Evolutionary conservation across 2,888 invertebrate species (phyloP).

Genomic region (Caenorhabditis sp.): DNA sequence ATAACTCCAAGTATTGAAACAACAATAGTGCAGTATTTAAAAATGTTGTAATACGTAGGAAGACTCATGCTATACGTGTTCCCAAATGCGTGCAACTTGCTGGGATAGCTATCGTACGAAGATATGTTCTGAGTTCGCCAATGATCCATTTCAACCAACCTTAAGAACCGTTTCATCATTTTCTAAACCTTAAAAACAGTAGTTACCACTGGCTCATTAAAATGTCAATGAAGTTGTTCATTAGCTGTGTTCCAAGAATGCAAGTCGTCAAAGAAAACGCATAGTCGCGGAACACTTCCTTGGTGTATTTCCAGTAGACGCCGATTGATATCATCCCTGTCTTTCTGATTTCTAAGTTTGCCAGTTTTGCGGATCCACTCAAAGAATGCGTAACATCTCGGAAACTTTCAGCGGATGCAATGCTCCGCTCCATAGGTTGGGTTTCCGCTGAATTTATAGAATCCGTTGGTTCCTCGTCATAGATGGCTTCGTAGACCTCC

Average conservation of each 20-base stretch:
- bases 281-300: conserved; percentile 86
- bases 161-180: conserved; percentile 42
- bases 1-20: conserved; percentile 57
- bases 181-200: background rate
- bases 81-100: conserved; percentile 23
- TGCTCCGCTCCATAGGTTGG: background rate
- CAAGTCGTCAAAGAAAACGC: conserved; percentile 85
- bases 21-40: conserved; percentile 43
- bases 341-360: conserved; percentile 14
- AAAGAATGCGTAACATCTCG: background rate
- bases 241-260: conserved; percentile 87
- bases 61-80: conserved; percentile 42
- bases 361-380: background rate
- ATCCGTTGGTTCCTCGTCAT: background rate
- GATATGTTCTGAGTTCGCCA: too few species aligned
- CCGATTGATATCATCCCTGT: conserved; percentile 84
- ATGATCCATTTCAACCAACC: conserved; percentile 53
- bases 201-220: conserved; percentile 89
- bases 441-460: background rate
- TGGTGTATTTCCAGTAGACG: conserved; percentile 88
- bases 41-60: conserved; percentile 55
- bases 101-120: background rate
- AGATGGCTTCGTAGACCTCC: background rate
- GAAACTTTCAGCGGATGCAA: background rate
- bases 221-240: conserved; percentile 89